Base-by-base conservation (phyloP, 2,113 vertebrate species). In the Laticauda colubrina region DNA sequence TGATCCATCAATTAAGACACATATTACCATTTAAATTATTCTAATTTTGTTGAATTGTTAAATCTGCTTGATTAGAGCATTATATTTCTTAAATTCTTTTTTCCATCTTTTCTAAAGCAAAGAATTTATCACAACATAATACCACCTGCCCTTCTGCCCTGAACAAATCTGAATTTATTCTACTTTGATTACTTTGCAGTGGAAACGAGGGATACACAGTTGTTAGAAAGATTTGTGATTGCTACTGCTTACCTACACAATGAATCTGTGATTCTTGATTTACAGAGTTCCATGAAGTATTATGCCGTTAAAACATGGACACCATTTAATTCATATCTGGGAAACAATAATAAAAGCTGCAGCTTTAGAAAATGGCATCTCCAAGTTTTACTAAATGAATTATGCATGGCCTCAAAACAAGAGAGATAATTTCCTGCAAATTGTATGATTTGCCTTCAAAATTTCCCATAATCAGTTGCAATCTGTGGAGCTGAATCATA, bases 381-480 rank as follows among this genome's bases (percentile, higher is more conserved):
- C n/a, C 39, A n/a, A 23, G 11, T 56, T 59, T 89, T 57, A n/a
- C 3, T 45, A 20, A 88, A 23, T 91, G 75, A 61, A 48, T 85
- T 90, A 93, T 91, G 81, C 85, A 55, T 75, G 39, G 75, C 23
- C 55, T 85, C 45, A n/a, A 86, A 34, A 75, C 45, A 93, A 94
- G 54, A 90, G 54, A 87, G 39, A 0, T 55, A 12, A 88, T 91
- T 94, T 64, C 24, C 56, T 59, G 21, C 0, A 1, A 45, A 20
- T 5, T 5, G 3, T 24, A 15, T 21, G 53, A 57, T 87, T 85
- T 10, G 43, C 89, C 87, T 81, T 21, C 89, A 21, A 2, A 18
- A 34, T 39, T 61, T 53, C 88, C 87, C 59, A 8, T 56, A 48
- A 85, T 81, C 29, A 69, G 2, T 9, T 3, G 1, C 90, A 55